These are phyloP conservation scores for Caenorhabditis angaria DNA, from an alignment of 2,888 invertebrate species.

Conservation along the genomic window DNA sequence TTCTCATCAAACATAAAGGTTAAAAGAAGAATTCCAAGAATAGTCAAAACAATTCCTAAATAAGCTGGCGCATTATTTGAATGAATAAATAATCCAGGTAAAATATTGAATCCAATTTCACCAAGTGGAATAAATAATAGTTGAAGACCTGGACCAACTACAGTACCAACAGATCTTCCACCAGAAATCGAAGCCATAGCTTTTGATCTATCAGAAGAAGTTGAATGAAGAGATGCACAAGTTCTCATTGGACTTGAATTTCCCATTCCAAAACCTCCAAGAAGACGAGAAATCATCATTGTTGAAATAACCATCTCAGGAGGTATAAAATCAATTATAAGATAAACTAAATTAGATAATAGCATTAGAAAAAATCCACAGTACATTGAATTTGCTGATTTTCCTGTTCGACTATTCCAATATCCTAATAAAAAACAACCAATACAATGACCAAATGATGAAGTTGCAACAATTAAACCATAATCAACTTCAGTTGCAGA, in stretches of 20 bases:
- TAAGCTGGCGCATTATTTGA: slow-evolving; percentile 35
- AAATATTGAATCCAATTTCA: slow-evolving; percentile 21
- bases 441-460: slow-evolving; percentile 37
- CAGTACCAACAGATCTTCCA: slow-evolving; percentile 25
- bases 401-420: slow-evolving; percentile 26
- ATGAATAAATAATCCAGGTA: slow-evolving; percentile 20
- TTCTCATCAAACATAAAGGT: slow-evolving; percentile 18
- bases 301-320: slow-evolving; percentile 15
- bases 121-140: slow-evolving; percentile 26
- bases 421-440: slow-evolving; percentile 38
- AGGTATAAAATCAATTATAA: slow-evolving; percentile 28
- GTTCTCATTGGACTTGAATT: slow-evolving; percentile 32
- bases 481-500: slow-evolving; percentile 26
- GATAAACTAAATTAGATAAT: slow-evolving; percentile 35
- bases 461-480: slow-evolving; percentile 39
- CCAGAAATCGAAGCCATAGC: slow-evolving; percentile 37
- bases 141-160: slow-evolving; percentile 35
- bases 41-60: slow-evolving; percentile 24
- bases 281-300: slow-evolving; percentile 30
- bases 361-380: slow-evolving; percentile 39
- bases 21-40: slow-evolving; percentile 17
- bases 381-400: slow-evolving; percentile 28
- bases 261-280: slow-evolving; percentile 38
- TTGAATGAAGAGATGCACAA: slow-evolving; percentile 23
- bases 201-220: slow-evolving; percentile 28